phyloP scores from a whole-genome alignment of 1,140 invertebrate genomes.

The Bombus polaris region DNA sequence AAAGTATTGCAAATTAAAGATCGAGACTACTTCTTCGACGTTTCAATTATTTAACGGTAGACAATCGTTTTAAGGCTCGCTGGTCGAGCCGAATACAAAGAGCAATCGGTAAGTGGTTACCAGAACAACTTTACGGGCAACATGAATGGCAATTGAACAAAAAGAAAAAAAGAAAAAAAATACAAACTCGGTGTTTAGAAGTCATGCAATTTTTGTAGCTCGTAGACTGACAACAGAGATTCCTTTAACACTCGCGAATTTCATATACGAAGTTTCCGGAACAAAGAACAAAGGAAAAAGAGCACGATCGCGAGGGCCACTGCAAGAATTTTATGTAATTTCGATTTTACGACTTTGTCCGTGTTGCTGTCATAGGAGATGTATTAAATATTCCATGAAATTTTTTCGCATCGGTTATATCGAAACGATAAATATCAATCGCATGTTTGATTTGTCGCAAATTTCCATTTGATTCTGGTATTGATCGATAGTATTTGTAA shows the following conservation, averaged over 20 bases:
- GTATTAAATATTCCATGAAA: too few relatives aligned
- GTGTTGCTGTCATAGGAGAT: background rate
- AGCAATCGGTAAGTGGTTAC: slow-evolving; percentile 39
- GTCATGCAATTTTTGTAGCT: slow-evolving; percentile 75
- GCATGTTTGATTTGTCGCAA: background rate
- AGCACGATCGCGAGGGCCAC: background rate
- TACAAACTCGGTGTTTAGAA: slow-evolving; percentile 66
- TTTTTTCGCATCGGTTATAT: background rate
- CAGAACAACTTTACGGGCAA: slow-evolving; percentile 47
- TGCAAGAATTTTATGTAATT: background rate
- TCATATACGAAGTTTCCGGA: slow-evolving; percentile 39
- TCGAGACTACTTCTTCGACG: slow-evolving; percentile 26
- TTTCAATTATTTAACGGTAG: slow-evolving; percentile 50
- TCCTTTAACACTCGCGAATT: slow-evolving; percentile 45
- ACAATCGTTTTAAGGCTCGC: slow-evolving; percentile 68
- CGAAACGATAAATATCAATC: background rate
- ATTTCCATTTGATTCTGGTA: background rate
- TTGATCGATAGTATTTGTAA: background rate
- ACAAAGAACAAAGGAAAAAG: background rate
- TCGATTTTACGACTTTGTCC: background rate
- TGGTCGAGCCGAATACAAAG: slow-evolving; percentile 68
- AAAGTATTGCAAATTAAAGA: background rate
- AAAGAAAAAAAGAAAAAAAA: slow-evolving; percentile 16
- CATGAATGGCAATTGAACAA: slow-evolving; percentile 46
- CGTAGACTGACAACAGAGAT: slow-evolving; percentile 63